These are phyloP conservation scores for Microplitis deprimator DNA, from an alignment of 2,888 invertebrate genomes.

Conservation along the genomic window DNA sequence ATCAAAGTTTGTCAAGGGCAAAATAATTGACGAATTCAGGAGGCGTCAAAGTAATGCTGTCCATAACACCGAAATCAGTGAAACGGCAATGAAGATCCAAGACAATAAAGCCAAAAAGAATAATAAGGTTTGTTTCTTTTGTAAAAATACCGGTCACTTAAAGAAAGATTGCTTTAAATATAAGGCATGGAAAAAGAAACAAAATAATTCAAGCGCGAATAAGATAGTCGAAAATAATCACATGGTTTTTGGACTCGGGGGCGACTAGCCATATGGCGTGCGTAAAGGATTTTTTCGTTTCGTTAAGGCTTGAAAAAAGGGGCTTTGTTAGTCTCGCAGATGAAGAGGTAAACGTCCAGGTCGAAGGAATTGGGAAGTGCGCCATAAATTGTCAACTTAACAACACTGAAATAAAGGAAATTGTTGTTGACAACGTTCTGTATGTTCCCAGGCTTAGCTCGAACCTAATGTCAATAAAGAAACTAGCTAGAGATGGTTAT, in stretches of 20 bases:
- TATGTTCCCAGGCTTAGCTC: slow-evolving; percentile 49
- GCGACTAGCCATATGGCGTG: slow-evolving; percentile 50
- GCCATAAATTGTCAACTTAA: slow-evolving; percentile 40
- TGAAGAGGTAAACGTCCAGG: slow-evolving; percentile 27
- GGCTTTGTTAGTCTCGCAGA: slow-evolving; percentile 39
- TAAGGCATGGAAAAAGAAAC: slow-evolving; percentile 43
- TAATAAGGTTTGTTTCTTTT: slow-evolving; percentile 37
- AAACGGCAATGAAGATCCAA: slow-evolving; percentile 34
- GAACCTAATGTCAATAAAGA: slow-evolving; percentile 50
- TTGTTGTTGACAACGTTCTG: slow-evolving; percentile 47
- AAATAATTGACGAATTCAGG: slow-evolving; percentile 53
- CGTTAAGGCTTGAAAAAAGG: slow-evolving; percentile 12
- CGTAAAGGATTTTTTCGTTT: slow-evolving; percentile 34
- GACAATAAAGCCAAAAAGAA: slow-evolving; percentile 13
- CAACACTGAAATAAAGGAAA: slow-evolving; percentile 13
- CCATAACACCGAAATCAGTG: slow-evolving; percentile 20
- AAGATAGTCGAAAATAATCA: slow-evolving; percentile 22
- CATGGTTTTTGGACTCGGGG: slow-evolving; percentile 47
- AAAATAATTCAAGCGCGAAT: slow-evolving; percentile 24
- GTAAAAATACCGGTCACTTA: slow-evolving; percentile 45
- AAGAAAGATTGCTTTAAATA: slow-evolving; percentile 45
- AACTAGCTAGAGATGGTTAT: slow-evolving; percentile 41
- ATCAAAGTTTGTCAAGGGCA: slow-evolving; percentile 46
- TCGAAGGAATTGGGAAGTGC: slow-evolving; percentile 44
- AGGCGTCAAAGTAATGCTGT: slow-evolving; percentile 38